phyloP scores from a whole-genome alignment of 2,797 vertebrate species.

The Acanthurus lineatus region DNA sequence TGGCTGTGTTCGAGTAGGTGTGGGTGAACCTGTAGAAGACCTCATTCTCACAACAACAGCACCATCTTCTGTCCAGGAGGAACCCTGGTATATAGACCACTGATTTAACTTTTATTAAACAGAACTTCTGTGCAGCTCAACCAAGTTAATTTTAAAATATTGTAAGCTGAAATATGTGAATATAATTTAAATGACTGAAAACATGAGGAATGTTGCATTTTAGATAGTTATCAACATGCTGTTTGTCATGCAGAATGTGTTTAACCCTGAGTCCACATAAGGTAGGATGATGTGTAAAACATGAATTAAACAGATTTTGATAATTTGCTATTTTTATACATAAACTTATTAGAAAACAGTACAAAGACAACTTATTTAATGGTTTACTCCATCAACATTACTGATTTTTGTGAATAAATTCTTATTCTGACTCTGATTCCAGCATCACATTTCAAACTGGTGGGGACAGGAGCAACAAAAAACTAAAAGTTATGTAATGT shows the following conservation, averaged over 20 bases:
- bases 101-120: background rate
- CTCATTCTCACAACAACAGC: slow-evolving; percentile 55
- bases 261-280: too few relatives aligned
- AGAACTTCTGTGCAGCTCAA: background rate
- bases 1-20: background rate
- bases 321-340: too few relatives aligned
- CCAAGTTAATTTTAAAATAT: background rate
- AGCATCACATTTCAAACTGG: too few relatives aligned
- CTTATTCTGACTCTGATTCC: too few relatives aligned
- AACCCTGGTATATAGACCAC: background rate
- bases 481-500: too few relatives aligned
- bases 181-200: background rate
- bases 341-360: too few relatives aligned
- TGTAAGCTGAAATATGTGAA: background rate
- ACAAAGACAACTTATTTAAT: too few relatives aligned
- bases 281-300: too few relatives aligned
- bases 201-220: background rate
- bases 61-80: slow-evolving; percentile 56
- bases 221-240: background rate
- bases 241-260: background rate
- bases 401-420: too few relatives aligned
- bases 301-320: too few relatives aligned
- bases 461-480: too few relatives aligned
- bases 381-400: too few relatives aligned
- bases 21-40: background rate